Evolutionary conservation across 1,140 invertebrate species (phyloP).

Genomic region (Heliothis virescens): DNA sequence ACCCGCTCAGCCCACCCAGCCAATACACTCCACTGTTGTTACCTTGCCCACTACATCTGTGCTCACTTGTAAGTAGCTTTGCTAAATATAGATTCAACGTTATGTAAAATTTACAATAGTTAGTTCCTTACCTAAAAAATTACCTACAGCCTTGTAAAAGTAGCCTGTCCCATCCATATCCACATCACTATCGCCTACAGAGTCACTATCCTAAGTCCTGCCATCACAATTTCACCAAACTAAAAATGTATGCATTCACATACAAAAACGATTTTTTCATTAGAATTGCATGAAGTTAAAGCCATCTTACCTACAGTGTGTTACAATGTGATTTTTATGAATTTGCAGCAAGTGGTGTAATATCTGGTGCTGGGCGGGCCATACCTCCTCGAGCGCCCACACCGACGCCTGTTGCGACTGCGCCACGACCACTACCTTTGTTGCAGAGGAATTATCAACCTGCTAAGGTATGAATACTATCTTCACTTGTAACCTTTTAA

Average conservation of each 20-base stretch:
- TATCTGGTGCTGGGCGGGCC: slow-evolving; percentile 67
- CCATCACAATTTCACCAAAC: too few relatives aligned
- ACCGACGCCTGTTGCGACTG: slow-evolving; percentile 57
- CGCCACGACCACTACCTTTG: slow-evolving; percentile 69
- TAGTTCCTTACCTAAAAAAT: too few relatives aligned
- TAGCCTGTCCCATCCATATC: too few relatives aligned
- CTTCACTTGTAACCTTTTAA: too few relatives aligned
- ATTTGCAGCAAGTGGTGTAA: slow-evolving; percentile 69
- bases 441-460: slow-evolving; percentile 78
- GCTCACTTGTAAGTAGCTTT: slow-evolving; percentile 64
- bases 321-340: background rate
- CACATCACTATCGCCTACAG: too few relatives aligned
- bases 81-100: background rate
- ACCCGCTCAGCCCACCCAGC: slow-evolving; percentile 45
- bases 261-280: too few relatives aligned
- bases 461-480: slow-evolving; percentile 64
- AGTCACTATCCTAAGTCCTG: too few relatives aligned
- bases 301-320: too few relatives aligned
- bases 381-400: slow-evolving; percentile 52
- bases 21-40: slow-evolving; percentile 56
- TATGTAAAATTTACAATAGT: too few relatives aligned
- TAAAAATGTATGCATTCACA: too few relatives aligned
- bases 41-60: slow-evolving; percentile 65
- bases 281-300: too few relatives aligned
- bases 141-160: too few relatives aligned